A percentile compares a stretch with the other conserved stretches of the same genome.
Evolutionary conservation across 1,140 invertebrate genomes (phyloP).

Genomic region (Zaprionus taronus): DNA sequence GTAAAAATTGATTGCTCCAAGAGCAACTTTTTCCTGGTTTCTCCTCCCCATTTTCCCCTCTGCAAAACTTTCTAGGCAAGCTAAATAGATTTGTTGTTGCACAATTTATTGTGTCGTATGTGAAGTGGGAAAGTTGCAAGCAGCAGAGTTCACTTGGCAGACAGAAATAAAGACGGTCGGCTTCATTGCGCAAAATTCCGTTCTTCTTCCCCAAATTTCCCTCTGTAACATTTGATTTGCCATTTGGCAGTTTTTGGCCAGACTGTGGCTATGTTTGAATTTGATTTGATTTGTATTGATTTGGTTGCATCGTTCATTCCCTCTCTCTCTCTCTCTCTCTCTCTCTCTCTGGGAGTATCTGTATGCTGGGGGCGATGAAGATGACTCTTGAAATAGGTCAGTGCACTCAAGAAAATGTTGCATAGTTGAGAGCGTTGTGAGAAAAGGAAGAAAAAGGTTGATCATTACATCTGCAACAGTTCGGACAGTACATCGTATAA

Average conservation of each 20-base stretch:
- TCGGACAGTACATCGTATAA: too few relatives aligned
- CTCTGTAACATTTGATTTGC: neutral
- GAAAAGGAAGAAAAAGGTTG: neutral
- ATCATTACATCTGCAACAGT: too few relatives aligned
- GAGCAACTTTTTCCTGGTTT: slow-evolving; percentile 34
- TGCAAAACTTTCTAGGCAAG: slow-evolving; percentile 22
- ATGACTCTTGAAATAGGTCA: slow-evolving; percentile 44
- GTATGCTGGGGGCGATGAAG: neutral
- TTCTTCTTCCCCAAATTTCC: neutral
- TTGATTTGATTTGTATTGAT: slow-evolving; percentile 40
- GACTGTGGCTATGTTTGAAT: slow-evolving; percentile 21
- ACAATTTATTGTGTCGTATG: slow-evolving; percentile 49
- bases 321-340: neutral
- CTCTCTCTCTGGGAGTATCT: neutral
- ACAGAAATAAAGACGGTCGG: slow-evolving; percentile 43
- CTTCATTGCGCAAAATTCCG: slow-evolving; percentile 44
- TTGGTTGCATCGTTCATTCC: slow-evolving; percentile 9
- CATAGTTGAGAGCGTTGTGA: slow-evolving; percentile 24
- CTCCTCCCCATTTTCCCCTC: neutral
- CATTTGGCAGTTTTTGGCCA: slow-evolving; percentile 12
- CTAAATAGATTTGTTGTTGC: slow-evolving; percentile 54
- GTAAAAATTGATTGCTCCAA: slow-evolving; percentile 60
- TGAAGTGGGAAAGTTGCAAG: slow-evolving; percentile 40
- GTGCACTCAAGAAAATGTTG: slow-evolving; percentile 37
- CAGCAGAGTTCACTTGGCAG: slow-evolving; percentile 30